phyloP scores from a whole-genome alignment of 2,888 invertebrate genomes.

The Steromphala cineraria region DNA sequence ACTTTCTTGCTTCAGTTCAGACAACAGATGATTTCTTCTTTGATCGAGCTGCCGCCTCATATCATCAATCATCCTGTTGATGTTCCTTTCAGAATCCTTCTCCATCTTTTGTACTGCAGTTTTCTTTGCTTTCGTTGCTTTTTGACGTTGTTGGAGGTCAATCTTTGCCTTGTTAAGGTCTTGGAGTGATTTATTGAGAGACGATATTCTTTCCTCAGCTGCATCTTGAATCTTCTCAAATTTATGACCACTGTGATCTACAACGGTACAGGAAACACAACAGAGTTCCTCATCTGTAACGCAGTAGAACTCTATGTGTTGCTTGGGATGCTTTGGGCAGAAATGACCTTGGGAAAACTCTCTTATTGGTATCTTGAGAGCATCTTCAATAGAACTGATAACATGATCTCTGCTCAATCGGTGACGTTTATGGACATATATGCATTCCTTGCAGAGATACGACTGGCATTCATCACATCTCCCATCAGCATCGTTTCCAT shows the following conservation, averaged over 20 bases:
- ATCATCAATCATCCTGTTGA: neutral
- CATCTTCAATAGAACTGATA: neutral
- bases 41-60: neutral
- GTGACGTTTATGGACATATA: neutral
- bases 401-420: neutral
- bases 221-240: neutral
- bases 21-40: neutral
- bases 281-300: neutral
- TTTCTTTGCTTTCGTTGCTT: neutral
- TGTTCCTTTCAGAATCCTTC: neutral
- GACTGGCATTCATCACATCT: neutral
- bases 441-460: neutral
- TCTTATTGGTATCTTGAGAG: neutral
- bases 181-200: neutral
- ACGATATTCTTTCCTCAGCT: neutral
- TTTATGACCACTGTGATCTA: neutral
- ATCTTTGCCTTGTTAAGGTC: neutral
- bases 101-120: neutral
- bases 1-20: neutral
- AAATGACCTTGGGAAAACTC: neutral
- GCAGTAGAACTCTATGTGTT: neutral
- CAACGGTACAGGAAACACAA: neutral
- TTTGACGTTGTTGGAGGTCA: neutral
- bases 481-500: neutral
- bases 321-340: neutral